Evolutionary conservation across 2,888 invertebrate genomes (phyloP).

Genomic region (Pseudolycoriella hygida): DNA sequence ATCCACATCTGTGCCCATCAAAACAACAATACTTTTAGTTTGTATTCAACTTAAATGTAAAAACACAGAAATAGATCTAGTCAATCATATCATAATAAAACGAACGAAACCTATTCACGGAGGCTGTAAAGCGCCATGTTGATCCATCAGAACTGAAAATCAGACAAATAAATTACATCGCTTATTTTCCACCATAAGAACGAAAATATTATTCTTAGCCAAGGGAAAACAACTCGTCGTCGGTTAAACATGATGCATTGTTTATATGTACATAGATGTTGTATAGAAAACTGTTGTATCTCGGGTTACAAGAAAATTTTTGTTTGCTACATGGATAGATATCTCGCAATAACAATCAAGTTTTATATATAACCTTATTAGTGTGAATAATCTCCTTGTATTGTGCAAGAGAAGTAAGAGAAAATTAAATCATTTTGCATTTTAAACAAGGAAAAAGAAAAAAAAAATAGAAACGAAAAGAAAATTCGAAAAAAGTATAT

Average conservation of each 20-base stretch:
- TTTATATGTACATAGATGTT: too few relatives aligned
- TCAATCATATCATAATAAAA: too few relatives aligned
- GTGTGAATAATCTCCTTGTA: conserved; percentile 6
- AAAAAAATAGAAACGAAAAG: background rate
- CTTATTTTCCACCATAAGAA: conserved; percentile 1
- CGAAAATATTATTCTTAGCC: conserved; percentile 3
- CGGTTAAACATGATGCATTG: too few relatives aligned
- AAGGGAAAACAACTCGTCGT: conserved; percentile 1
- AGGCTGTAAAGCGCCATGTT: too few relatives aligned
- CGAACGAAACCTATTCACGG: too few relatives aligned
- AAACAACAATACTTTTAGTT: too few relatives aligned
- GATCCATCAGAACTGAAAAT: background rate
- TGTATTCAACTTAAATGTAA: too few relatives aligned
- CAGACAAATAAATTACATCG: conserved; percentile 3
- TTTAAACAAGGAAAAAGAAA: conserved; percentile 3
- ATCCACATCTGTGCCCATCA: too few relatives aligned
- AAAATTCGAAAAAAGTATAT: background rate
- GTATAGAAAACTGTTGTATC: background rate
- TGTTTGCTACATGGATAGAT: too few relatives aligned
- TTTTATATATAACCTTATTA: conserved; percentile 6
- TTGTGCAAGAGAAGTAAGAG: conserved; percentile 3
- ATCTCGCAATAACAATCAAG: conserved; percentile 3
- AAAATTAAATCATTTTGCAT: conserved; percentile 6
- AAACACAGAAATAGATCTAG: too few relatives aligned
- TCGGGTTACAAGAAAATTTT: background rate